Conservation (phyloP, 2,888 invertebrate genomes). For the Psylliodes chrysocephalus region DNA sequence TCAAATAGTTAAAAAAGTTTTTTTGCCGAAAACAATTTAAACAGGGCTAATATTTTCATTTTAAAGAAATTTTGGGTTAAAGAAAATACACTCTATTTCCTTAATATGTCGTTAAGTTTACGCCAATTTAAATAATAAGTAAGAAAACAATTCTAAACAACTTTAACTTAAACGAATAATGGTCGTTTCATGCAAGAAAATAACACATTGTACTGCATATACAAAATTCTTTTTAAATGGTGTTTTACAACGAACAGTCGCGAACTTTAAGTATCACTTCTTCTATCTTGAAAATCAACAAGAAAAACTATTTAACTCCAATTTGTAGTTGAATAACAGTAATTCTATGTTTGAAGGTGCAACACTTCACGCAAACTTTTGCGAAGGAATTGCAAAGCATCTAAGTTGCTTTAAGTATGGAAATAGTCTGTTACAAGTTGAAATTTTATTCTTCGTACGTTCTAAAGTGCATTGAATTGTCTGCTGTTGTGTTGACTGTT, state of each 20-base stretch:
- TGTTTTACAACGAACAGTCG: not conserved
- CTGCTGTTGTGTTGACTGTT: not conserved
- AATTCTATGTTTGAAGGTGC: slow-evolving; percentile 1
- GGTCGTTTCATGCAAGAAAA: too few relatives aligned
- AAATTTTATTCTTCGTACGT: slow-evolving; percentile 3
- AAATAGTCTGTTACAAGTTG: not conserved
- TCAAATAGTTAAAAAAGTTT: too few relatives aligned
- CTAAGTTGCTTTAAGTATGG: not conserved
- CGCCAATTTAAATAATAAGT: too few relatives aligned
- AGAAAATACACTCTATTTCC: too few relatives aligned
- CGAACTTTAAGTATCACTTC: not conserved
- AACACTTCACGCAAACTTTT: not conserved
- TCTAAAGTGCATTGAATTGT: not conserved
- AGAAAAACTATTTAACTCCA: slow-evolving; percentile 4
- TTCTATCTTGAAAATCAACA: not conserved
- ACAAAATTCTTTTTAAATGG: too few relatives aligned
- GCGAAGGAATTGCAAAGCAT: not conserved
- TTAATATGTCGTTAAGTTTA: too few relatives aligned
- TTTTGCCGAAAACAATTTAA: too few relatives aligned
- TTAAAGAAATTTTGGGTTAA: too few relatives aligned
- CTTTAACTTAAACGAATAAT: too few relatives aligned
- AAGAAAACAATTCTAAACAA: too few relatives aligned
- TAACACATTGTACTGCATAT: too few relatives aligned
- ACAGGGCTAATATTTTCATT: too few relatives aligned
- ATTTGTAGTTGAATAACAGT: slow-evolving; percentile 14